Conservation (phyloP, 92 coral and sea anemone genomes). For the Anthopleura xanthogrammica region DNA sequence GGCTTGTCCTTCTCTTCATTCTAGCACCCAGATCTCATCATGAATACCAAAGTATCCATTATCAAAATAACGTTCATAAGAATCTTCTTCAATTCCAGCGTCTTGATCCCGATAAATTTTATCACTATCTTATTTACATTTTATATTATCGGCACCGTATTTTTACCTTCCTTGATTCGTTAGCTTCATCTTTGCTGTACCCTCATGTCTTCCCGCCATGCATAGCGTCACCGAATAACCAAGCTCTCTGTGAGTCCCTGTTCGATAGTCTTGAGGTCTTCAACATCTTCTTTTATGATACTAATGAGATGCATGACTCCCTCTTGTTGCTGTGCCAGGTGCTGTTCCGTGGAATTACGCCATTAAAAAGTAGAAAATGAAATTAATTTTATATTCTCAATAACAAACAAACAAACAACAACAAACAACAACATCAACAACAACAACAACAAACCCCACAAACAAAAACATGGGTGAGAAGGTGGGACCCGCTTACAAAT, state of each 20-base stretch:
- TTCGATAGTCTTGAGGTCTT: slow-evolving; percentile 89
- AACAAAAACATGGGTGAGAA: too few species aligned
- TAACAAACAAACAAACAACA: background rate
- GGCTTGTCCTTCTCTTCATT: too few species aligned
- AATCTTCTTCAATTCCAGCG: background rate
- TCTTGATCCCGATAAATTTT: background rate
- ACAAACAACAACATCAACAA: background rate
- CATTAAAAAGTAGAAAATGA: background rate
- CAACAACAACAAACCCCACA: background rate
- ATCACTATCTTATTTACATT: background rate
- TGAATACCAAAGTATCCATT: too few species aligned
- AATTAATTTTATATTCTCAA: background rate
- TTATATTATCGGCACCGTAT: background rate
- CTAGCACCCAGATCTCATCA: too few species aligned
- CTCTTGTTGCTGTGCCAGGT: slow-evolving; percentile 89
- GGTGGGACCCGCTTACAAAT: too few species aligned
- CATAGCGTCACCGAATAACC: slow-evolving; percentile 29
- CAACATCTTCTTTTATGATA: slow-evolving; percentile 86
- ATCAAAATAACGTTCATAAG: background rate
- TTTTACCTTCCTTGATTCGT: background rate
- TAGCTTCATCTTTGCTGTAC: background rate
- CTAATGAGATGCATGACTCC: slow-evolving; percentile 94
- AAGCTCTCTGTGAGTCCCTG: slow-evolving; percentile 88
- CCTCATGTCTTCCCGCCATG: background rate
- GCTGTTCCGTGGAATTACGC: slow-evolving; percentile 44